Percentiles rank a stretch among this genome's conserved stretches.
phyloP scores from a whole-genome alignment of 2,888 invertebrate species.

The Habrosyne pyritoides region DNA sequence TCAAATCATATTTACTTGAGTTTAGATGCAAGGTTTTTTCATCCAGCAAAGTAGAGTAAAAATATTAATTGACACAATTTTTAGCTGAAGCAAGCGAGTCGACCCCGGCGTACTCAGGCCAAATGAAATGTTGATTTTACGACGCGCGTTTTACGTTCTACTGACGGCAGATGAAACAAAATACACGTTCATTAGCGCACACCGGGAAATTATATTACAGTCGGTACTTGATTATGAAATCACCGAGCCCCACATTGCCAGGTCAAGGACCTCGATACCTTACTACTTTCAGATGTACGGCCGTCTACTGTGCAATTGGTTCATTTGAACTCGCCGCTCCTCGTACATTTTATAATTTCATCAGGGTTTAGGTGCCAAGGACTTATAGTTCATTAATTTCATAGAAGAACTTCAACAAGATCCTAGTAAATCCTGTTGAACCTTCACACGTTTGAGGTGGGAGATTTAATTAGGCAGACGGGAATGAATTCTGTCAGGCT shows the following conservation, averaged over 20 bases:
- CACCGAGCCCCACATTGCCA: constrained; percentile 50
- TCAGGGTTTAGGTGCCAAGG: constrained; percentile 25
- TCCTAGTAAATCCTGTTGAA: constrained; percentile 36
- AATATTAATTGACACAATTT: constrained; percentile 68
- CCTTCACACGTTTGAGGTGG: constrained; percentile 32
- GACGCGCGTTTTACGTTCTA: constrained; percentile 61
- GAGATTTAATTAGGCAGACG: constrained; percentile 36
- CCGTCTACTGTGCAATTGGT: constrained; percentile 43
- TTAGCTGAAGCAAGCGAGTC: constrained; percentile 48
- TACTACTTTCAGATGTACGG: constrained; percentile 23
- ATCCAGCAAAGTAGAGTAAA: constrained; percentile 49
- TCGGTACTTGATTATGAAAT: constrained; percentile 73
- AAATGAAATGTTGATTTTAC: constrained; percentile 75
- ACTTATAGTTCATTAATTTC: constrained; percentile 8
- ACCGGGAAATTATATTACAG: constrained; percentile 75
- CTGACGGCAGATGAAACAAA: constrained; percentile 76
- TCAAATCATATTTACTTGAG: neutral
- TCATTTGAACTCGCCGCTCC: constrained; percentile 29
- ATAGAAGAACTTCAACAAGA: constrained; percentile 23
- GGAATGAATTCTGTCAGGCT: constrained; percentile 50
- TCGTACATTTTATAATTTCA: constrained; percentile 32
- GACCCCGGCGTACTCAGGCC: constrained; percentile 44
- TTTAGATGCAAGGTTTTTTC: constrained; percentile 26
- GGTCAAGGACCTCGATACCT: constrained; percentile 38
- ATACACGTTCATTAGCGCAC: constrained; percentile 79